Evolutionary conservation across 2,888 invertebrate species (phyloP), one percentile per base, ranked within the genome.

Genomic region (Polyommatus icarus): DNA sequence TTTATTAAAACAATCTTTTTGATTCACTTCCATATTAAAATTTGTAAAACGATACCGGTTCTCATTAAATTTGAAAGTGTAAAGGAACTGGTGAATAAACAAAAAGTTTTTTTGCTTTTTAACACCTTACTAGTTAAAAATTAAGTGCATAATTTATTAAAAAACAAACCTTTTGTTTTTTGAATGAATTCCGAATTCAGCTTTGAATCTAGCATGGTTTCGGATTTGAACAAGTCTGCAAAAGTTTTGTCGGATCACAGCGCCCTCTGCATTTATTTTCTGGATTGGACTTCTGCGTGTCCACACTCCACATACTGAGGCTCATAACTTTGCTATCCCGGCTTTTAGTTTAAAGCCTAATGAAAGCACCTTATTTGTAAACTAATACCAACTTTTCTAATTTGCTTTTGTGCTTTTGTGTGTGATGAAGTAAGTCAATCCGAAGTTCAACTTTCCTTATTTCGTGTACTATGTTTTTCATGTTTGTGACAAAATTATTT

Each of bases 251-350:
- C 86, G 84, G 84, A 85, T 85, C 78, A 79, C 78, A 76, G 67
- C 80, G 76, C 80, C 78, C 84, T 80, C 83, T 82, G 85, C 88
- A 88, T 88, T 88, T 82, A 88, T 88, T 87, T 83, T 78, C 80
- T 77, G 87, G 89, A 85, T 89, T 88, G 87, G 83, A 78, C 78
- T 78, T 71, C 72, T 78, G 78, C 80, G 86, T 87, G 88, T 87
- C 86, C 87, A 81, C 79, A 84, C n/a, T n/a, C n/a, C n/a, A n/a
- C n/a, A n/a, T 88, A 88, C 86, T 67, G 83, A 83, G 76, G 76
- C 79, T 78, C 46, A 59, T 78, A 79, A 80, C 79, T 81, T 81
- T 79, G 79, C 71, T 77, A 75, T 78, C 79, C 78, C 78, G 78
- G 77, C 79, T 79, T 79, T 80, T 77, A 78, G 75, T 77, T 76